phyloP scores from a whole-genome alignment of 2,888 invertebrate species.

The Synergus itoensis region DNA sequence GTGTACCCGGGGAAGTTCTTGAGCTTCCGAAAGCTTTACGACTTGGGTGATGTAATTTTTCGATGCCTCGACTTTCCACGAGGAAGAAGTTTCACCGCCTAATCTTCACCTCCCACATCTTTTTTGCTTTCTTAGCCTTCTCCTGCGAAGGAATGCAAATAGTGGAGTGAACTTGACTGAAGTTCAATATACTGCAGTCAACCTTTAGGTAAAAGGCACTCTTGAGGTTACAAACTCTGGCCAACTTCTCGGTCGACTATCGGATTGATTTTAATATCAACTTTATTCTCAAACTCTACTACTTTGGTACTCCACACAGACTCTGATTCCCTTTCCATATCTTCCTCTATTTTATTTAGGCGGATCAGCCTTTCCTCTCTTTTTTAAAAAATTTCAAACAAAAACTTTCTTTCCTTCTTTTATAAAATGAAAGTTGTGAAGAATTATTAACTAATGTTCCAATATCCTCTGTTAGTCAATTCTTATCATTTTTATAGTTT shows the following conservation, averaged over 20 bases:
- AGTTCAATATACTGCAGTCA: constrained; percentile 57
- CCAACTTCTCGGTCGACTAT: constrained; percentile 70
- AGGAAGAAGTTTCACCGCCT: constrained; percentile 13
- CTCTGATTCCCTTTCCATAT: constrained; percentile 20
- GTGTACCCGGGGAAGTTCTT: constrained; percentile 29
- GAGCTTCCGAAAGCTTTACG: constrained; percentile 25
- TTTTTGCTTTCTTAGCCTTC: constrained; percentile 52
- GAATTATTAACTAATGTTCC: not conserved
- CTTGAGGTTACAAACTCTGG: constrained; percentile 72
- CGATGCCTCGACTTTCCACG: constrained; percentile 36
- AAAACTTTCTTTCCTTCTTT: not conserved
- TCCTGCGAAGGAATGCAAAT: constrained; percentile 68
- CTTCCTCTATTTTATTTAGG: constrained; percentile 31
- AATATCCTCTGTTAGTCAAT: not conserved
- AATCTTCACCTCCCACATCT: constrained; percentile 49
- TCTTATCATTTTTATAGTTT: too few relatives aligned
- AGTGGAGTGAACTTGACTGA: constrained; percentile 73
- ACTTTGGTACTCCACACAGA: constrained; percentile 34
- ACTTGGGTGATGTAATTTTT: constrained; percentile 39
- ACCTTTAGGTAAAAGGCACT: constrained; percentile 59
- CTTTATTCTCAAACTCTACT: constrained; percentile 68
- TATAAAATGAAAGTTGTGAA: not conserved
- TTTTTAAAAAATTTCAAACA: not conserved
- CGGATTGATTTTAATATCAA: constrained; percentile 77
- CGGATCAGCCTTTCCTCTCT: not conserved